These are phyloP conservation scores for Epizoanthus stellaris DNA, from an alignment of 92 coral and sea anemone genomes.

Conservation along the genomic window DNA sequence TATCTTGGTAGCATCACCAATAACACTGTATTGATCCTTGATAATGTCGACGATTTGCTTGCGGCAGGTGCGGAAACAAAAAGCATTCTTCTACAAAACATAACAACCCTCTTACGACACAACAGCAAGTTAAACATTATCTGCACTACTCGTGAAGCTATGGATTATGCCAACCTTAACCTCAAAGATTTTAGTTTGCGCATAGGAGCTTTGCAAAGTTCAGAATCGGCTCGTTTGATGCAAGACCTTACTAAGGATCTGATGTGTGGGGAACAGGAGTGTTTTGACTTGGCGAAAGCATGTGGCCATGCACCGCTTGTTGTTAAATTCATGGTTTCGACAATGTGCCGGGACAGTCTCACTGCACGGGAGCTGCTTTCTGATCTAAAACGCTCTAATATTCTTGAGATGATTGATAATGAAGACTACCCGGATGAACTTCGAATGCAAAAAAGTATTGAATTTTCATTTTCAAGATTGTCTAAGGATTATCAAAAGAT, in stretches of 20 bases:
- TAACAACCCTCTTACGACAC: not conserved
- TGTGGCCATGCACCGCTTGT: slow-evolving; percentile 18
- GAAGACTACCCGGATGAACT: too few relatives aligned
- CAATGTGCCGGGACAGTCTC: too few relatives aligned
- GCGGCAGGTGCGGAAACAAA: not conserved
- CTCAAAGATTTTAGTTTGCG: not conserved
- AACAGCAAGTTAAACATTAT: not conserved
- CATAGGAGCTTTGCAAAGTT: not conserved
- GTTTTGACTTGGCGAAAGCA: not conserved
- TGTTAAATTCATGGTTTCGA: too few relatives aligned
- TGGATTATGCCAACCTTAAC: not conserved
- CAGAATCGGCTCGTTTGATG: not conserved
- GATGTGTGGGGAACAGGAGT: not conserved
- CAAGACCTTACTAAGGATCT: not conserved
- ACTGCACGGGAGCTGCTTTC: too few relatives aligned
- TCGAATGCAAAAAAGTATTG: too few relatives aligned
- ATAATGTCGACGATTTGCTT: slow-evolving; percentile 4
- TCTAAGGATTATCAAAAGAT: not conserved
- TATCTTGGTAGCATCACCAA: not conserved
- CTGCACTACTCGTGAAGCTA: slow-evolving; percentile 18
- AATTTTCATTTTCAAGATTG: too few relatives aligned
- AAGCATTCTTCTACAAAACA: not conserved
- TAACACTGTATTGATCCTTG: slow-evolving; percentile 6
- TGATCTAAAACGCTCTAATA: too few relatives aligned
- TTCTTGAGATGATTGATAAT: too few relatives aligned